Conservation (phyloP, 2,888 invertebrate species). For the Helleia helle region DNA sequence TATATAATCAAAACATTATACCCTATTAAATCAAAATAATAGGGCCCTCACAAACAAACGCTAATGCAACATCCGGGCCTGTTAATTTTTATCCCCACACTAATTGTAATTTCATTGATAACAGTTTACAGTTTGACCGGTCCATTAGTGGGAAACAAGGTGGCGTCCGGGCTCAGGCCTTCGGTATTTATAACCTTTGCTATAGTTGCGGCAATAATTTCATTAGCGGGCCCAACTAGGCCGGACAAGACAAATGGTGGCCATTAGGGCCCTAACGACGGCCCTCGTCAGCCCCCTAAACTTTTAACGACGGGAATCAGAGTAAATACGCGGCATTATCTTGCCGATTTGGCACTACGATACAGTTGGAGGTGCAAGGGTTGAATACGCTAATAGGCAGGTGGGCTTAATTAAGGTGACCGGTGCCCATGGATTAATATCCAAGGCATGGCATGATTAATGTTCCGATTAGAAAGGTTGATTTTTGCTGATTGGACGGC, state of each 20-base stretch:
- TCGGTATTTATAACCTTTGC: slow-evolving; percentile 71
- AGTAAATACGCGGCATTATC: slow-evolving; percentile 69
- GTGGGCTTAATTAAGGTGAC: slow-evolving; percentile 29
- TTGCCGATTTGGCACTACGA: slow-evolving; percentile 68
- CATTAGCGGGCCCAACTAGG: slow-evolving; percentile 72
- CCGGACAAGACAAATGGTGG: slow-evolving; percentile 74
- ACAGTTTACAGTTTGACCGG: slow-evolving; percentile 74
- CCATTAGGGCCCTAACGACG: slow-evolving; percentile 66
- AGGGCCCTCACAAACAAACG: slow-evolving; percentile 28
- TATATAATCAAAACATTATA: no score
- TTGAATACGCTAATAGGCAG: slow-evolving; percentile 47
- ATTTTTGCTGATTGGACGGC: no score
- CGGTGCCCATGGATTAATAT: slow-evolving; percentile 18
- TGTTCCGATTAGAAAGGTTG: no score
- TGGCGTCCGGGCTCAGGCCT: slow-evolving; percentile 56
- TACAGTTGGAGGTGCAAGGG: slow-evolving; percentile 55
- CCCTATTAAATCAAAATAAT: no score
- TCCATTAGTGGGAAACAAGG: slow-evolving; percentile 72
- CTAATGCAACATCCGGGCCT: slow-evolving; percentile 66
- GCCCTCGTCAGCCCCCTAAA: slow-evolving; percentile 71
- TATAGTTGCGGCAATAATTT: slow-evolving; percentile 75
- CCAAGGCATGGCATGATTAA: no score
- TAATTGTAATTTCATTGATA: slow-evolving; percentile 75
- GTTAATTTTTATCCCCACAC: slow-evolving; percentile 51
- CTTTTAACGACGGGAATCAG: slow-evolving; percentile 74